Evolutionary conservation across 2,113 vertebrate species (phyloP).

Genomic region (Vulpes ferrilata): DNA sequence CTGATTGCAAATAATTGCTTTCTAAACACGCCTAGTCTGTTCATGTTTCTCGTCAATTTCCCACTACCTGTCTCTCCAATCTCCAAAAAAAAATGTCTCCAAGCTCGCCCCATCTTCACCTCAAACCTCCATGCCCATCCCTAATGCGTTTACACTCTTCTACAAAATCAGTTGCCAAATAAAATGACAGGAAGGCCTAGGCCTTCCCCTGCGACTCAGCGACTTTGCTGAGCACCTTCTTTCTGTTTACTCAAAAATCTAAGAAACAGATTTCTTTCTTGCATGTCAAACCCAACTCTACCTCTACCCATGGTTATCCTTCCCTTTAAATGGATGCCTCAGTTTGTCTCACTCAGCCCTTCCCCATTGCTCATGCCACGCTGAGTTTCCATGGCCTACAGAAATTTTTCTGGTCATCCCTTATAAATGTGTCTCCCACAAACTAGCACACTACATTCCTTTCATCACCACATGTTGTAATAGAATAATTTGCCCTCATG

Average conservation of each 20-base stretch:
- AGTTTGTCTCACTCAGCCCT: rapidly evolving
- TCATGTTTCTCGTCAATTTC: not conserved
- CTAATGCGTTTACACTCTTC: not conserved
- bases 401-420: not conserved
- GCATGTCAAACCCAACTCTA: not conserved
- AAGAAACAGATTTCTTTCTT: not conserved
- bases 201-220: not conserved
- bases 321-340: not conserved
- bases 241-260: not conserved
- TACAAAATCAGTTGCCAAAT: not conserved
- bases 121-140: not conserved
- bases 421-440: not conserved
- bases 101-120: not conserved
- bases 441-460: not conserved
- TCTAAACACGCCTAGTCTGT: not conserved
- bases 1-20: not conserved
- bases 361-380: not conserved
- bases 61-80: not conserved
- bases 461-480: not conserved
- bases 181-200: not conserved
- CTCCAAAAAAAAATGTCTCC: not conserved
- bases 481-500: not conserved
- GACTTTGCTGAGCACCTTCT: rapidly evolving
- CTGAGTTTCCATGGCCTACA: not conserved
- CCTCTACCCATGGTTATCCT: not conserved